Base-by-base conservation (phyloP, 2,888 invertebrate species). In the Parapristionchus giblindavisi region DNA sequence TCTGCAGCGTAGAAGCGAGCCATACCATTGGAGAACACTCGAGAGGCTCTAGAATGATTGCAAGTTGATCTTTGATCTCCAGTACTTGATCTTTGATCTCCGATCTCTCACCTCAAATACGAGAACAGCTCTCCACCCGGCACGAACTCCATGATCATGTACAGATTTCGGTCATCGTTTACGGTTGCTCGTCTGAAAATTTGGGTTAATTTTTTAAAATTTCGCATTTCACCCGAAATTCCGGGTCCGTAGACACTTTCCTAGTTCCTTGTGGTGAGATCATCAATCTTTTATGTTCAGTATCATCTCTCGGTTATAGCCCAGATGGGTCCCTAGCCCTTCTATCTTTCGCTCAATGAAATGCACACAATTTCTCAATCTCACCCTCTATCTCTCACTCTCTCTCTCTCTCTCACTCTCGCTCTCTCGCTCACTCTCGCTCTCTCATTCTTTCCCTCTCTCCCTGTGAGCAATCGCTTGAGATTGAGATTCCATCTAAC, bases 61-160 rank as follows among this genome's bases (percentile, higher is more conserved):
- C n/a, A n/a, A n/a, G n/a, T n/a, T n/a, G n/a, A n/a, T n/a, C n/a
- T n/a, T n/a, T 1, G 1, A 11, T 4, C n/a, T 27, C 40, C 11
- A 40, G 2, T 40, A 38, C 11, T 11, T 14, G 17, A 24, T 38
- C 61, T 0, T 24, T 1, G 6, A 3, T n/a, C n/a, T 2, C 2
- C n/a, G 6, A 2, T n/a, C 36, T 1, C 54, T 54, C 27, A 70
- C 70, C 97, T 92, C 80, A 98, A 90, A 89, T 97, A 97, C 11
- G 96, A 94, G 90, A 98, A 98, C 36, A 98, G 91, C 89, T 98
- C 98, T 14, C 98, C 98, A 17, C 98, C 96, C 82, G 94, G 94
- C 2, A 96, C 94, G 89, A 95, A 98, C 89, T 98, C 97, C 89
- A 98, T 93, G 77, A 97, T 91, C 96, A 98, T 96, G 90, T 96